These are phyloP conservation scores for Diachasma alloeum DNA, from an alignment of 1,140 invertebrate species.

Conservation along the genomic window DNA sequence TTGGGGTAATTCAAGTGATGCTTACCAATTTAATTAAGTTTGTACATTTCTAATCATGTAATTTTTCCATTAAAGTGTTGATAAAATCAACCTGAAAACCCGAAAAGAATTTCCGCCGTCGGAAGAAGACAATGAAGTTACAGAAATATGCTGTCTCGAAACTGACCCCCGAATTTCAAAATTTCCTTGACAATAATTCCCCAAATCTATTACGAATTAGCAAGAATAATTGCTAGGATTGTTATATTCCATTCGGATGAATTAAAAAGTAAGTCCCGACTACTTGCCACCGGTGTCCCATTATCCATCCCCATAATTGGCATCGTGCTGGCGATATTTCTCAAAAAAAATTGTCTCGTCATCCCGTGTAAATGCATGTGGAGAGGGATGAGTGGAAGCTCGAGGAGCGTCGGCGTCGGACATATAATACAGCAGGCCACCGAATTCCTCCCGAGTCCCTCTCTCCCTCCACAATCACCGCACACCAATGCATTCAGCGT, in stretches of 20 bases:
- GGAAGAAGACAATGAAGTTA: no score
- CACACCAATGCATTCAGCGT: neutral
- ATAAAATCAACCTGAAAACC: no score
- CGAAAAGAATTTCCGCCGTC: no score
- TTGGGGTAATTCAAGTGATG: no score
- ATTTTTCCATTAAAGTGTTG: no score
- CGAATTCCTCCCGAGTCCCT: neutral
- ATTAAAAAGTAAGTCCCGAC: conserved; percentile 8
- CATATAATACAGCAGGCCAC: neutral
- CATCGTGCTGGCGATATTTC: conserved; percentile 15
- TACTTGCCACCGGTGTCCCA: conserved; percentile 4
- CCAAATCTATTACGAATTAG: no score
- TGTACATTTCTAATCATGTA: no score
- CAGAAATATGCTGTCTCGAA: no score
- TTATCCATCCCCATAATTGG: conserved; percentile 23
- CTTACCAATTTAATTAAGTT: no score
- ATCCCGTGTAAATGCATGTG: conserved; percentile 34
- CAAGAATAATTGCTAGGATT: neutral
- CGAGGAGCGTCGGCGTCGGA: neutral
- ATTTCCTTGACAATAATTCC: no score
- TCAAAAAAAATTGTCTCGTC: conserved; percentile 34
- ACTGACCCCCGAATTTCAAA: no score
- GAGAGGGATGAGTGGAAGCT: neutral
- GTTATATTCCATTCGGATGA: neutral
- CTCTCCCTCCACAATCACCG: neutral